These are phyloP conservation scores for Falco columbarius DNA, from an alignment of 2,797 vertebrate genomes.

Conservation along the genomic window DNA sequence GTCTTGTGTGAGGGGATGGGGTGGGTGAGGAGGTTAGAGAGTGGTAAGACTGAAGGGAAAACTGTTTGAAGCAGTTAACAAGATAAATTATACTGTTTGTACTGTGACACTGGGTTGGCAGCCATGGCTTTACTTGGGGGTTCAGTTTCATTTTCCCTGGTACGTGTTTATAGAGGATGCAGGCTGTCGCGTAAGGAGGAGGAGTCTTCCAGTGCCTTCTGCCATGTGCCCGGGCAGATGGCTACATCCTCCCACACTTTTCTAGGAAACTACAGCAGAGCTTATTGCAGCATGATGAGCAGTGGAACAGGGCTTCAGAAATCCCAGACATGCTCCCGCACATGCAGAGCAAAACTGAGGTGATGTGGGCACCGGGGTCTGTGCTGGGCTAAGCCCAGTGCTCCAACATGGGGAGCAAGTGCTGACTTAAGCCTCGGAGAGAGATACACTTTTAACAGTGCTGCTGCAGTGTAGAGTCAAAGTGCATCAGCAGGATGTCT, in stretches of 20 bases:
- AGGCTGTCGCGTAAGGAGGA: neutral
- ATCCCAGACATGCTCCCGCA: accelerated
- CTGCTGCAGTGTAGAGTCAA: neutral
- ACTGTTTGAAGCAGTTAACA: neutral
- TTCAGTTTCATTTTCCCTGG: neutral
- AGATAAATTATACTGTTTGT: neutral
- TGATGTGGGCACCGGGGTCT: neutral
- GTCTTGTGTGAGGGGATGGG: accelerated
- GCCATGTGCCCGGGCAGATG: neutral
- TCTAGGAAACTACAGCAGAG: neutral
- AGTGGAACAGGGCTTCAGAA: neutral
- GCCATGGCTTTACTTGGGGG: neutral
- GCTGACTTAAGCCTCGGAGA: neutral
- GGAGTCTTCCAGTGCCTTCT: neutral
- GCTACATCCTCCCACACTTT: neutral
- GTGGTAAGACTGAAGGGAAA: neutral
- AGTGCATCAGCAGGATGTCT: neutral
- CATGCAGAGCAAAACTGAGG: neutral
- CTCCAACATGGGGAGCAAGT: neutral
- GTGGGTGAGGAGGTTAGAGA: neutral
- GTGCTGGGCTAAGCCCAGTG: neutral
- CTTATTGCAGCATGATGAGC: neutral
- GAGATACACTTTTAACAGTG: neutral
- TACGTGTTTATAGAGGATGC: neutral
- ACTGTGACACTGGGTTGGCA: neutral